These are phyloP conservation scores for Aplodontia rufa DNA, from an alignment of 2,113 vertebrate genomes.

Conservation along the genomic window DNA sequence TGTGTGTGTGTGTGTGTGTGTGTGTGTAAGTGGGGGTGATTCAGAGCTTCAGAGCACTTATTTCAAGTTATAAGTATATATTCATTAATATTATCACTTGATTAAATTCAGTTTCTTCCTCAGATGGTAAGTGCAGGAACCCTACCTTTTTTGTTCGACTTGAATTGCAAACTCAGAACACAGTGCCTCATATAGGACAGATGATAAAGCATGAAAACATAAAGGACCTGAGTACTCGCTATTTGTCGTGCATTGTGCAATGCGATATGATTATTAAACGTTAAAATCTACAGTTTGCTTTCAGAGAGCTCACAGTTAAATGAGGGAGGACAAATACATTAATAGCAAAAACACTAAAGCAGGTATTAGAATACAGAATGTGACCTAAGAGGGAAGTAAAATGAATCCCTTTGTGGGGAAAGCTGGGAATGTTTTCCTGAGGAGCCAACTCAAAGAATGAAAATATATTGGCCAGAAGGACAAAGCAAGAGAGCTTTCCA, in stretches of 20 bases:
- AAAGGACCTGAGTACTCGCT: not conserved
- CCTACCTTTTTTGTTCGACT: not conserved
- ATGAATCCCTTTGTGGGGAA: not conserved
- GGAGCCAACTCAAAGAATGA: not conserved
- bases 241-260: not conserved
- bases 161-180: not conserved
- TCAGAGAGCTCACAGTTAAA: not conserved
- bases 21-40: not conserved
- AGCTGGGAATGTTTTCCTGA: not conserved
- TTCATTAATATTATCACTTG: not conserved
- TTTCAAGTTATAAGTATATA: not conserved
- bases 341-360: not conserved
- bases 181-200: not conserved
- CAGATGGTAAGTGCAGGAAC: not conserved
- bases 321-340: not conserved
- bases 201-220: not conserved
- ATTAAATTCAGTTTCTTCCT: not conserved
- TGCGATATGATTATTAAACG: not conserved
- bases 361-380: not conserved
- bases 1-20: not conserved
- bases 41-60: not conserved
- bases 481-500: not conserved
- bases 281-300: not conserved
- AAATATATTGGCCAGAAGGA: not conserved
- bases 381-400: not conserved